Percentiles rank a stretch among this genome's conserved stretches.
Conservation (phyloP, 64 coral and sea anemone species). For the Montipora cactus region DNA sequence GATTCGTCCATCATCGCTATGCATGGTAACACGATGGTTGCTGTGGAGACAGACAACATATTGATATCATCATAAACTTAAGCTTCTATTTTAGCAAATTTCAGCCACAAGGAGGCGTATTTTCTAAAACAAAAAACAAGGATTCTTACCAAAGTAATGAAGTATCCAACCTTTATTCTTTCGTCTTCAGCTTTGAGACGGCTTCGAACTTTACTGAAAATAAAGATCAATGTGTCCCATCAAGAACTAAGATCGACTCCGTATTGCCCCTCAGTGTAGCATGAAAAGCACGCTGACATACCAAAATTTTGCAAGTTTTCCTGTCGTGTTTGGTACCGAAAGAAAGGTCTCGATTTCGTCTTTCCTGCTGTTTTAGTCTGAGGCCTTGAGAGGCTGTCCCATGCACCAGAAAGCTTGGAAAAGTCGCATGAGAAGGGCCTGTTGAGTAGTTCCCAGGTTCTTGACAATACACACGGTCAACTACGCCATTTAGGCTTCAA, state of each 20-base stretch:
- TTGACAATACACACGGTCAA: slow-evolving; percentile 64
- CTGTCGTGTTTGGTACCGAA: slow-evolving; percentile 52
- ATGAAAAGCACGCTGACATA: background rate
- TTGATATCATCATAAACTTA: background rate
- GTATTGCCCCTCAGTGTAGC: slow-evolving; percentile 17
- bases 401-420: slow-evolving; percentile 53
- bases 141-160: slow-evolving; percentile 59
- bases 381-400: slow-evolving; percentile 27
- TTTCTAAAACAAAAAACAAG: slow-evolving; percentile 48
- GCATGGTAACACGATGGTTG: slow-evolving; percentile 83
- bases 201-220: slow-evolving; percentile 61
- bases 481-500: slow-evolving; percentile 62
- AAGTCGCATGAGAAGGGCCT: slow-evolving; percentile 20
- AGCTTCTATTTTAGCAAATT: slow-evolving; percentile 21
- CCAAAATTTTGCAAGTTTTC: slow-evolving; percentile 50
- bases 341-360: slow-evolving; percentile 60
- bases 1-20: slow-evolving; percentile 74
- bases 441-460: slow-evolving; percentile 65
- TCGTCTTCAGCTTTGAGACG: slow-evolving; percentile 5
- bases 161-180: slow-evolving; percentile 25
- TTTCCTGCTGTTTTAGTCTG: slow-evolving; percentile 57
- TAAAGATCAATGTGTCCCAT: slow-evolving; percentile 19
- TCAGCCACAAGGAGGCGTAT: slow-evolving; percentile 9
- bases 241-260: slow-evolving; percentile 14
- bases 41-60: slow-evolving; percentile 68